Evolutionary conservation across 2,888 invertebrate species (phyloP).

Genomic region (Monoplex corrugatus): DNA sequence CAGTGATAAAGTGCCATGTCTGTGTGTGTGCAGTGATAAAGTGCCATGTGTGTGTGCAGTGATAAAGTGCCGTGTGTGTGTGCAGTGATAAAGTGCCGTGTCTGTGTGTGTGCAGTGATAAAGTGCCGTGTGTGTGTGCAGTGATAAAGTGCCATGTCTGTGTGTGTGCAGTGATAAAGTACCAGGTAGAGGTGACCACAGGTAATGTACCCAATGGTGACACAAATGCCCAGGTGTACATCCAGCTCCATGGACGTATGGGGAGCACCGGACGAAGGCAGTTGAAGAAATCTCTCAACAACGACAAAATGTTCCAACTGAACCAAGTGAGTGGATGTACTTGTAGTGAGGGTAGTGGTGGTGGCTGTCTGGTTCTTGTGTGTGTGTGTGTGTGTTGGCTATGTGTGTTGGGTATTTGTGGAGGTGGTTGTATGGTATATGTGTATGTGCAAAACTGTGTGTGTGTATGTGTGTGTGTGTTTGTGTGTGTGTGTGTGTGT

Average conservation of each 20-base stretch:
- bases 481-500: too few relatives aligned
- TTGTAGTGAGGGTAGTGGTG: neutral
- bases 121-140: too few relatives aligned
- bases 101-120: too few relatives aligned
- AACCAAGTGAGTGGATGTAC: slow-evolving; percentile 69
- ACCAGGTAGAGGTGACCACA: slow-evolving; percentile 63
- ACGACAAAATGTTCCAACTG: slow-evolving; percentile 61
- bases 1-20: too few relatives aligned
- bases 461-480: neutral
- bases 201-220: slow-evolving; percentile 62
- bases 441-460: neutral
- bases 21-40: too few relatives aligned
- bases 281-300: slow-evolving; percentile 66
- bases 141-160: neutral
- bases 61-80: too few relatives aligned
- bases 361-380: neutral
- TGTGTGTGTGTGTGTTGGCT: neutral
- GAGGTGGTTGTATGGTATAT: too few relatives aligned
- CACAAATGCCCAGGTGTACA: slow-evolving; percentile 60
- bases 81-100: too few relatives aligned
- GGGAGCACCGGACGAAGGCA: slow-evolving; percentile 68
- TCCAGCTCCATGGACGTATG: slow-evolving; percentile 66
- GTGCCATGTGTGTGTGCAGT: too few relatives aligned
- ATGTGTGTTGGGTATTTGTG: too few relatives aligned
- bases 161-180: slow-evolving; percentile 65